Evolutionary conservation across 2,888 invertebrate species (phyloP), one percentile per base, ranked within the genome.

Genomic region (Pachymerium ferrugineum): DNA sequence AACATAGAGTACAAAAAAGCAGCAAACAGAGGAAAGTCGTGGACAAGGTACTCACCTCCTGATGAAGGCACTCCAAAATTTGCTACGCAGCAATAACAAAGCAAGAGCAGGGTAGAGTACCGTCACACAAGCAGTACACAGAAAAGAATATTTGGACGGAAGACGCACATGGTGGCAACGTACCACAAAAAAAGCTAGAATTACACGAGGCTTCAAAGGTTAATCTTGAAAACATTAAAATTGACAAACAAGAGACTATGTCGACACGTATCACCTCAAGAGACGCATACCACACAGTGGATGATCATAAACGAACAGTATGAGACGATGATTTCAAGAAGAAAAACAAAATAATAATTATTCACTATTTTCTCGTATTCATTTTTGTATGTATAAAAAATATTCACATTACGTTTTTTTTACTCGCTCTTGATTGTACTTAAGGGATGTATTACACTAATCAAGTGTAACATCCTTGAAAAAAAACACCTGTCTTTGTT

Each of bases 1-100:
- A 62, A 62, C 62, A 31, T 47, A 42, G 47, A 30, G 30, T 47
- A 70, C 70, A 73, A 42, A 28, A 62, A 73, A 74, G 72, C 75
- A 75, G 74, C 69, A 54, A 75, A 67, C 71, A 69, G 38, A 76
- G 38, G 74, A 76, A 62, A 35, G 72, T 73, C 33, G 76, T 76
- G 72, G 74, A 75, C 73, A 72, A 54, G 62, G 76, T 78, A 78
- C 94, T 94, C 94, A 95, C 95, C 95, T 94, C 89, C 93, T 91
- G 86, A 94, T 94, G 92, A 95, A 94, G 92, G 94, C 93, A 89
- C 93, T 94, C 95, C 94, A 94, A 91, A 94, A 94, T 88, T 94
- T 91, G 93, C 94, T 95, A 78, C 76, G 92, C 75, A 75, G 73
- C 70, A 73, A 74, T 73, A 76, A 75, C 74, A 75, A 75, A 76